Conservation (phyloP, 2,888 invertebrate species). For the Mythimna pallens region DNA sequence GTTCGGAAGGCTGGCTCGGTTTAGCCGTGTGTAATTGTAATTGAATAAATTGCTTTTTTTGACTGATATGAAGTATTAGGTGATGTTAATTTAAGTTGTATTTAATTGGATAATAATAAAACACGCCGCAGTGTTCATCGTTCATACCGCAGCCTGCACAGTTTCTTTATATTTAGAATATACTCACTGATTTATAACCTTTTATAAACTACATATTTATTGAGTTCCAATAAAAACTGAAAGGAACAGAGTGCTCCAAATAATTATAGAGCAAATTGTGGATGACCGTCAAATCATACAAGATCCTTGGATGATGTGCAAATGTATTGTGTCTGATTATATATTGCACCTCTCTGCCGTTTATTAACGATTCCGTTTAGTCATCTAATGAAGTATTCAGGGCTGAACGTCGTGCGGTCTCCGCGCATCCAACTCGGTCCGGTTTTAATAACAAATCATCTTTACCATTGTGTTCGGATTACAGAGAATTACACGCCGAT, state of each 20-base stretch:
- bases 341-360: slow-evolving; percentile 73
- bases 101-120: slow-evolving; percentile 1
- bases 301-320: slow-evolving; percentile 70
- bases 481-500: slow-evolving; percentile 77
- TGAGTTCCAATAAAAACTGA: slow-evolving; percentile 31
- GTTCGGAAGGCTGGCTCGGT: slow-evolving; percentile 57
- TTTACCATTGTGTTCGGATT: slow-evolving; percentile 76
- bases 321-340: slow-evolving; percentile 76
- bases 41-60: slow-evolving; percentile 36
- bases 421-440: slow-evolving; percentile 70
- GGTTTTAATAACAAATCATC: slow-evolving; percentile 81
- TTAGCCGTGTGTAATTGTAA: slow-evolving; percentile 45
- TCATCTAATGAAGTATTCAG: slow-evolving; percentile 89
- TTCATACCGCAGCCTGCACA: neutral
- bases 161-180: neutral
- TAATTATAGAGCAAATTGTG: slow-evolving; percentile 54
- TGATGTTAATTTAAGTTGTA: slow-evolving; percentile 4
- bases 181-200: slow-evolving; percentile 1
- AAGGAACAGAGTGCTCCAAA: slow-evolving; percentile 46
- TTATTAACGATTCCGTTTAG: slow-evolving; percentile 82
- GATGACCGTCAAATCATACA: slow-evolving; percentile 48
- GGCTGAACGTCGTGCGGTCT: slow-evolving; percentile 68
- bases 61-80: slow-evolving; percentile 11
- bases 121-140: neutral
- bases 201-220: slow-evolving; percentile 7